These are phyloP conservation scores for Callosobruchus maculatus DNA, from an alignment of 2,888 invertebrate species.

Conservation along the genomic window DNA sequence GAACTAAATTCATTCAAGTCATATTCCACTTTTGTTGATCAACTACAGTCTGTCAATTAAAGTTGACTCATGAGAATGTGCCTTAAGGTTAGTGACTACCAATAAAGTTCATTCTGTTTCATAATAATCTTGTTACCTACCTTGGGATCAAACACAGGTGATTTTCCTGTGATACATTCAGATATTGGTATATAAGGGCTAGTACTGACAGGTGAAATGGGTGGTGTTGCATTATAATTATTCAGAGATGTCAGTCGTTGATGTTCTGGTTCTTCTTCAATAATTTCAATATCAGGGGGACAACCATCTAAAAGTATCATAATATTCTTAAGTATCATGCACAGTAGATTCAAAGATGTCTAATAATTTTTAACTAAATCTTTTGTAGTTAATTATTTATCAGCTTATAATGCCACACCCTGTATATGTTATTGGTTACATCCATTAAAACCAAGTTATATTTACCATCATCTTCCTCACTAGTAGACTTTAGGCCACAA, in stretches of 20 bases:
- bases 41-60: no score
- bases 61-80: no score
- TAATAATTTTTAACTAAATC: no score
- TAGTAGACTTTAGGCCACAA: conserved; percentile 75
- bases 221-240: conserved; percentile 54
- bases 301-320: background rate
- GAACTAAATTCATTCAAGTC: no score
- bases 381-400: no score
- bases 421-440: background rate
- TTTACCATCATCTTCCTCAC: conserved; percentile 42
- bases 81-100: no score
- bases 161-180: conserved; percentile 82
- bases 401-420: no score
- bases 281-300: conserved; percentile 27
- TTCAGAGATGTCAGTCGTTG: conserved; percentile 16
- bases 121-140: conserved; percentile 20
- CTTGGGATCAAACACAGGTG: conserved; percentile 36
- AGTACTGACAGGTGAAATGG: conserved; percentile 63
- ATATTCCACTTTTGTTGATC: no score
- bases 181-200: conserved; percentile 90
- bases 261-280: conserved; percentile 24
- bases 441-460: background rate
- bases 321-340: no score
- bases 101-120: no score
- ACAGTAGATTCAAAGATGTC: no score